Conservation (phyloP, 2,888 invertebrate genomes). For the Pollenia amentaria region DNA sequence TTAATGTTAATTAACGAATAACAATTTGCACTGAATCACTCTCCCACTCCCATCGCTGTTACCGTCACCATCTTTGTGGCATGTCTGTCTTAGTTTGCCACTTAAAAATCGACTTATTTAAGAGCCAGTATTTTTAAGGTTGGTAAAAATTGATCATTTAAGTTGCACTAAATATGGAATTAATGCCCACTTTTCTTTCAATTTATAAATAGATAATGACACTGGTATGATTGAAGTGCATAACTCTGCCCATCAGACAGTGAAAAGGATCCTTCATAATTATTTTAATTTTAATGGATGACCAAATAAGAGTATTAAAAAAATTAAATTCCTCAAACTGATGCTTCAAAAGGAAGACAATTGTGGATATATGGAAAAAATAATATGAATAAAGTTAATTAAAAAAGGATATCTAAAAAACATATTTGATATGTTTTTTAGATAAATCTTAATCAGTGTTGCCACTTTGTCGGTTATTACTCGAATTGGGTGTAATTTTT, state of each 20-base stretch:
- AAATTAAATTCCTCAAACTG: conserved; percentile 6
- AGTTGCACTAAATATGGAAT: conserved; percentile 34
- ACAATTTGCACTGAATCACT: conserved; percentile 15
- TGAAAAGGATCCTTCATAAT: conserved; percentile 22
- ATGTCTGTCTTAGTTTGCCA: background rate
- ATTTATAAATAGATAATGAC: conserved; percentile 40
- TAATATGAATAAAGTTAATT: too few species aligned
- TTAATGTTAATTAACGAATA: conserved; percentile 56
- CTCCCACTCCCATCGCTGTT: conserved; percentile 7
- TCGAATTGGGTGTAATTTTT: too few species aligned
- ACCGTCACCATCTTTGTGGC: background rate
- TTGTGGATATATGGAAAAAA: background rate
- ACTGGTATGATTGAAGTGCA: background rate
- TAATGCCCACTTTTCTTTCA: background rate
- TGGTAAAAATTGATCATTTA: conserved; percentile 18
- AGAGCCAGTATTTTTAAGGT: background rate
- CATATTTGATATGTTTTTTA: too few species aligned
- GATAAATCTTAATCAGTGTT: too few species aligned
- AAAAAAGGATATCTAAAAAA: too few species aligned
- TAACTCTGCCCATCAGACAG: background rate
- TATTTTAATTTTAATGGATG: conserved; percentile 48
- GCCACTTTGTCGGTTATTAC: too few species aligned
- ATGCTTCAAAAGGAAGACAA: background rate
- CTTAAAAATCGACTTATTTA: conserved; percentile 1
- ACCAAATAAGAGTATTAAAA: conserved; percentile 20